phyloP scores from a whole-genome alignment of 2,888 invertebrate genomes.

The Macrosiphum euphorbiae region DNA sequence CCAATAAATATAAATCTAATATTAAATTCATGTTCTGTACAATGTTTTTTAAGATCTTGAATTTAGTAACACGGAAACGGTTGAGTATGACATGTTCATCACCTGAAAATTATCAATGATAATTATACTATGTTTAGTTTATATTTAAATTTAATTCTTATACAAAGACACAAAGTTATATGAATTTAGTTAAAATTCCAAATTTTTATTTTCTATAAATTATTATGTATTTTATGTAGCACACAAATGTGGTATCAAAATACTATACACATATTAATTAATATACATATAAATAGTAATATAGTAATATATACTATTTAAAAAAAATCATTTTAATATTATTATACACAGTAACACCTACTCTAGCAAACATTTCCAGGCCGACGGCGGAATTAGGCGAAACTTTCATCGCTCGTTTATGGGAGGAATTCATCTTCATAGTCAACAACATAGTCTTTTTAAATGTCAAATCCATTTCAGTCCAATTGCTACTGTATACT shows the following conservation, averaged over 20 bases:
- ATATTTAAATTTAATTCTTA: no score
- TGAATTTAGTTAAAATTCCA: neutral
- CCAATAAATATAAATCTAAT: neutral
- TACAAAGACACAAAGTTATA: no score
- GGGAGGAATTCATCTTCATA: neutral
- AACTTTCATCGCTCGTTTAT: neutral
- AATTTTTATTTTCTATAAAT: neutral
- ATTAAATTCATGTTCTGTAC: neutral
- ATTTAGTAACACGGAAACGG: neutral
- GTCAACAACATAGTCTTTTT: neutral
- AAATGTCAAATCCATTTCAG: slow-evolving; percentile 14
- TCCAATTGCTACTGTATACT: slow-evolving; percentile 27
- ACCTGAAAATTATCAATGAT: neutral
- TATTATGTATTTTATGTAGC: neutral
- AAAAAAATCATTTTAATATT: neutral
- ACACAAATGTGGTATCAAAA: neutral
- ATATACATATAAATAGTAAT: neutral
- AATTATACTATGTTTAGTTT: neutral
- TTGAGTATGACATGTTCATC: neutral
- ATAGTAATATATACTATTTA: neutral
- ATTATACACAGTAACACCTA: neutral
- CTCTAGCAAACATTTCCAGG: slow-evolving; percentile 1
- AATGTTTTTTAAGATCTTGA: neutral
- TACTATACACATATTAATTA: neutral
- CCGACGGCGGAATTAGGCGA: neutral